These are phyloP conservation scores for Myotis davidii DNA, from an alignment of 2,113 vertebrate species.

Conservation along the genomic window DNA sequence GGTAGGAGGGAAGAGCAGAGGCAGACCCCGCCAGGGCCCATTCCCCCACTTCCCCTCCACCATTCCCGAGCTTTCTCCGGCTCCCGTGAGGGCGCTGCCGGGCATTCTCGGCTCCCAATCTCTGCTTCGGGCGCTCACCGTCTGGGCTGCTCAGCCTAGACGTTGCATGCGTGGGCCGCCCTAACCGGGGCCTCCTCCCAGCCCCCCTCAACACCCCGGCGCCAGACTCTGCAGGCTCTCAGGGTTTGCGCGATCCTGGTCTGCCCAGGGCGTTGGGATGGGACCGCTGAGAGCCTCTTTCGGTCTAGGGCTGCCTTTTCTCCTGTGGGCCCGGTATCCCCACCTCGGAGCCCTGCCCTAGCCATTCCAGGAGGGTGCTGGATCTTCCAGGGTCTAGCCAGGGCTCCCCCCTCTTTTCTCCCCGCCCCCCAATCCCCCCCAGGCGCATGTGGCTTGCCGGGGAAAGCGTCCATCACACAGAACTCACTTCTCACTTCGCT, in stretches of 20 bases:
- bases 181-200: no score
- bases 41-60: neutral
- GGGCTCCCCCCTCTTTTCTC: neutral
- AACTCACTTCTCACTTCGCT: conserved; percentile 54
- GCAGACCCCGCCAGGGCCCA: neutral
- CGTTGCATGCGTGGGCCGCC: neutral
- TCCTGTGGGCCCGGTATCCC: neutral
- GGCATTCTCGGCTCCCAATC: no score
- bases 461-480: conserved; percentile 19
- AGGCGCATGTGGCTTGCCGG: neutral
- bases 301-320: neutral
- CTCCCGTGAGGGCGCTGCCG: neutral
- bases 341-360: neutral
- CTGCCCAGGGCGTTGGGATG: neutral
- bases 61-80: neutral
- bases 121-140: accelerated
- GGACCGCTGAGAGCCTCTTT: neutral
- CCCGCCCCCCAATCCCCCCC: neutral
- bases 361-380: neutral
- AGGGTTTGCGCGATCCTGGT: neutral
- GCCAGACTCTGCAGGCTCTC: neutral
- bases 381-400: neutral
- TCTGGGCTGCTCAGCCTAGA: neutral
- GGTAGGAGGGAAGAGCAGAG: neutral
- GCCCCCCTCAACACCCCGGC: neutral